phyloP scores from a whole-genome alignment of 2,797 vertebrate genomes.

The Onychomys arenicola region DNA sequence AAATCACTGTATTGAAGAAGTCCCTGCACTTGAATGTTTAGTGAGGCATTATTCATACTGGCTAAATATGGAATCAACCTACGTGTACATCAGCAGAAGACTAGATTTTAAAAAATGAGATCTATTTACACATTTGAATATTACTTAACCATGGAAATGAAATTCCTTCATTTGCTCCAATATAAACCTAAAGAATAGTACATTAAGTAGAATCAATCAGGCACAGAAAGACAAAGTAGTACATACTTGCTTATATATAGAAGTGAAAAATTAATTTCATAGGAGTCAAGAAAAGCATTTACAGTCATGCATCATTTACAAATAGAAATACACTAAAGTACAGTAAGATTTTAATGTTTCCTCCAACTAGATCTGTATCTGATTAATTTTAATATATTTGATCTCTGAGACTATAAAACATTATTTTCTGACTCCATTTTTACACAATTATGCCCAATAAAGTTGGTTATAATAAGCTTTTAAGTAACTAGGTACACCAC shows the following conservation, averaged over 20 bases:
- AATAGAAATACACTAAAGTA: neutral
- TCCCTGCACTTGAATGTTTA: neutral
- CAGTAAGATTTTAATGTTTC: conserved; percentile 3
- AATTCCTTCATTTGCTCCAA: neutral
- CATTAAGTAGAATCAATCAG: neutral
- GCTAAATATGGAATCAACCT: neutral
- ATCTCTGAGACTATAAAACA: neutral
- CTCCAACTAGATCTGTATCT: neutral
- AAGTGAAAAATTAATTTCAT: neutral
- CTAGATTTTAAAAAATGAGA: neutral
- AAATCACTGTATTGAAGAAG: neutral
- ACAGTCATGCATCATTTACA: neutral
- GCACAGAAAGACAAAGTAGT: neutral
- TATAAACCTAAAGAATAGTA: neutral
- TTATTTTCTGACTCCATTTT: neutral
- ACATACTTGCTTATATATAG: neutral
- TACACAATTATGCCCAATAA: neutral
- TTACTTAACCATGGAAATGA: neutral
- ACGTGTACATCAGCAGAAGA: neutral
- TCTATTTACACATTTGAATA: neutral
- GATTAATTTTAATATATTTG: neutral
- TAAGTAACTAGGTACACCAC: neutral
- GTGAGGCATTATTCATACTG: neutral
- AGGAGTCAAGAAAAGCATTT: neutral
- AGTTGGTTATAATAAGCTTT: neutral